Evolutionary conservation across 2,888 invertebrate genomes (phyloP).

Genomic region (Cerastis rubricosa): DNA sequence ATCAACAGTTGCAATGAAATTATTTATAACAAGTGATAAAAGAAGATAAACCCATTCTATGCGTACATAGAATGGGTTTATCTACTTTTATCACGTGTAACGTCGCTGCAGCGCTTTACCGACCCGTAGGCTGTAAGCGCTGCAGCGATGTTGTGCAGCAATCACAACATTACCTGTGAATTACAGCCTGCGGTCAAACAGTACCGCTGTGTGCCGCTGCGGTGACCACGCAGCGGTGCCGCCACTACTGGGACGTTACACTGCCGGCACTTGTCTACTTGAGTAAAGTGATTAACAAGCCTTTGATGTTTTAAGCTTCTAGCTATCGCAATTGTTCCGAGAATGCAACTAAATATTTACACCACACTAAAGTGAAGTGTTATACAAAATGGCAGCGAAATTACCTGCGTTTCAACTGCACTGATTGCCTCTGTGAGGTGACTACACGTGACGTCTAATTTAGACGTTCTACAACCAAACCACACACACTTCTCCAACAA

Average conservation of each 20-base stretch:
- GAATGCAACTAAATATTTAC: conserved; percentile 27
- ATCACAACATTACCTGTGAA: conserved; percentile 85
- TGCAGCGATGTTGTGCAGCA: conserved; percentile 55
- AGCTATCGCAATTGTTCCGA: conserved; percentile 22
- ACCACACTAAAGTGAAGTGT: conserved; percentile 15
- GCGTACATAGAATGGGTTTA: too few relatives aligned
- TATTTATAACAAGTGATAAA: conserved; percentile 2
- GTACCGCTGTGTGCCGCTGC: conserved; percentile 67
- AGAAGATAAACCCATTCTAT: conserved; percentile 27
- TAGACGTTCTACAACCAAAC: conserved; percentile 17
- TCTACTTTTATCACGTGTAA: too few relatives aligned
- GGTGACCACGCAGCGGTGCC: conserved; percentile 74
- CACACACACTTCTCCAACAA: conserved; percentile 26
- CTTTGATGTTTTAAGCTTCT: conserved; percentile 33
- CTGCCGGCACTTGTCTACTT: background rate
- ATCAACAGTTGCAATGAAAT: conserved; percentile 63
- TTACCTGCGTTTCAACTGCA: conserved; percentile 41
- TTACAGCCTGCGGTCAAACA: conserved; percentile 79
- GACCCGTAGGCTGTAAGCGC: too few relatives aligned
- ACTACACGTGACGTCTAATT: conserved; percentile 44
- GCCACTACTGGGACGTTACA: conserved; percentile 2
- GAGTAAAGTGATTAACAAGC: background rate
- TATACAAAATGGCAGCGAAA: conserved; percentile 33
- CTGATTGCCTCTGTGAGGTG: conserved; percentile 31
- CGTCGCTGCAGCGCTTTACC: too few relatives aligned